Evolutionary conservation across 2,113 vertebrate genomes (phyloP).

Genomic region (Myrmecobius fasciatus): DNA sequence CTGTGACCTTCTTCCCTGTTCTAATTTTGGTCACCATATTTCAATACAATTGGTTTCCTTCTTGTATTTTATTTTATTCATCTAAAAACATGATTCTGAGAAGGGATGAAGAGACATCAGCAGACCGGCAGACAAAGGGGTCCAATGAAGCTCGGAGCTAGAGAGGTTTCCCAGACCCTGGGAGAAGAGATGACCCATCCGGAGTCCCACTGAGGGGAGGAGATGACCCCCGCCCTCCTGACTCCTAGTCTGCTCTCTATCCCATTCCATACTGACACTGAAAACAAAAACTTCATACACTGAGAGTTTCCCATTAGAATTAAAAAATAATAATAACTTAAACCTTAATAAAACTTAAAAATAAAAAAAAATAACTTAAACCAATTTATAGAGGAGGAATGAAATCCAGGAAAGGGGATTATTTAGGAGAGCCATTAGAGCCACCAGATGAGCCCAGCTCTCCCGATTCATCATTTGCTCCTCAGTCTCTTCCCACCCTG

Average conservation of each 20-base stretch:
- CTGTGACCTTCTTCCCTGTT: not conserved
- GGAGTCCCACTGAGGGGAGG: not conserved
- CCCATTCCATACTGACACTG: not conserved
- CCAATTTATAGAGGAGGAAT: not conserved
- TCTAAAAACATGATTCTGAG: not conserved
- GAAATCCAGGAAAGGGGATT: not conserved
- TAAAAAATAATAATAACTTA: not conserved
- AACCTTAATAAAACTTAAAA: no score
- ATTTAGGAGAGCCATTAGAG: not conserved
- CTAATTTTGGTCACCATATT: not conserved
- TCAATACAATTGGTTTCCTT: not conserved
- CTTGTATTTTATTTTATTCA: not conserved
- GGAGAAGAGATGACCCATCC: not conserved
- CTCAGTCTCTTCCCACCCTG: no score
- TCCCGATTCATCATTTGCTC: not conserved
- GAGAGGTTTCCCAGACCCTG: not conserved
- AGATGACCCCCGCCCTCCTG: not conserved
- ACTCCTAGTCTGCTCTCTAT: not conserved
- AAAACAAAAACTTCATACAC: not conserved
- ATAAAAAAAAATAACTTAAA: no score
- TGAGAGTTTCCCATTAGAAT: not conserved
- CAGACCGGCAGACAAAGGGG: not conserved
- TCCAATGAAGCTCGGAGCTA: not conserved
- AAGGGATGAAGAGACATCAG: not conserved
- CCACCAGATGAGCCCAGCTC: not conserved